Evolutionary conservation across 2,888 invertebrate genomes (phyloP).

Genomic region (Andrena bicolor): DNA sequence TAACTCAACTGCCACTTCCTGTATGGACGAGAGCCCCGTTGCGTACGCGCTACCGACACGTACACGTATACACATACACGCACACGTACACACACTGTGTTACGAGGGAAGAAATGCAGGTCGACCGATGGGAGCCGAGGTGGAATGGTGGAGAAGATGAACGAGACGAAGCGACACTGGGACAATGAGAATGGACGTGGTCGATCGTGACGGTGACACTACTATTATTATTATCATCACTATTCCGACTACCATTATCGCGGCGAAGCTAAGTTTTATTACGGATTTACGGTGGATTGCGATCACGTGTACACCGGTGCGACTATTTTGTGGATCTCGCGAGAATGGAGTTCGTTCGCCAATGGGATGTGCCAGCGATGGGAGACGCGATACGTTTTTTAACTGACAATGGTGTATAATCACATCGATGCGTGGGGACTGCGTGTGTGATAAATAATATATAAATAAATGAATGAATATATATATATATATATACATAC

Average conservation of each 20-base stretch:
- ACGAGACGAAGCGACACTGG: slow-evolving; percentile 3
- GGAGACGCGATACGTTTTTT: slow-evolving; percentile 66
- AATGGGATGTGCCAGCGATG: slow-evolving; percentile 26
- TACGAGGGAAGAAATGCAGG: slow-evolving; percentile 3
- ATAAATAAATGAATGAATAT: slow-evolving; percentile 55
- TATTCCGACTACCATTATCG: slow-evolving; percentile 58
- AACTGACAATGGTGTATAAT: slow-evolving; percentile 65
- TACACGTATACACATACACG: slow-evolving; percentile 5
- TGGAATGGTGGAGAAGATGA: neutral
- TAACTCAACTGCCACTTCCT: slow-evolving; percentile 70
- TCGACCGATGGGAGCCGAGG: slow-evolving; percentile 7
- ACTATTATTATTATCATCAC: slow-evolving; percentile 66
- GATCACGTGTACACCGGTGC: slow-evolving; percentile 59
- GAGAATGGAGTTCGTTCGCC: slow-evolving; percentile 54
- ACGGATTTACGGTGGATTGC: slow-evolving; percentile 57
- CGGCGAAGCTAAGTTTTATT: slow-evolving; percentile 57
- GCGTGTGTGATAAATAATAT: slow-evolving; percentile 61
- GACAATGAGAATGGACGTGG: slow-evolving; percentile 17
- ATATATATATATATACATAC: slow-evolving; percentile 47
- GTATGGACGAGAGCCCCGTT: slow-evolving; percentile 41
- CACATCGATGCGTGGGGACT: slow-evolving; percentile 67
- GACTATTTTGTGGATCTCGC: slow-evolving; percentile 70
- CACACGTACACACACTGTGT: slow-evolving; percentile 3
- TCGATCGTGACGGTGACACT: slow-evolving; percentile 63
- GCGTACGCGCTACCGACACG: slow-evolving; percentile 13